phyloP scores from a whole-genome alignment of 2,888 invertebrate genomes.

The Anthrax anthrax region DNA sequence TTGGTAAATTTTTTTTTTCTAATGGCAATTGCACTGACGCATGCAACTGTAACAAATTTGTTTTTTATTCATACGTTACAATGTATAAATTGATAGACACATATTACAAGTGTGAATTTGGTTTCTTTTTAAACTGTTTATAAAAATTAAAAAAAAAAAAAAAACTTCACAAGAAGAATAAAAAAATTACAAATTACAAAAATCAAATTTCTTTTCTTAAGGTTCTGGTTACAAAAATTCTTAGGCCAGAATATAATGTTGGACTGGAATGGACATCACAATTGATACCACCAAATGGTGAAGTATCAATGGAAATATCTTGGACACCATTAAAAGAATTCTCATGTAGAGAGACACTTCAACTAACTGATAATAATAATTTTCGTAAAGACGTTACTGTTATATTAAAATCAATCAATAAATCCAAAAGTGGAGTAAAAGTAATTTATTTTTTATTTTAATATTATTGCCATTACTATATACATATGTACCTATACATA shows the following conservation, averaged over 20 bases:
- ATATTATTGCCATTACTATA: too few species aligned
- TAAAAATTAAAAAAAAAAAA: too few species aligned
- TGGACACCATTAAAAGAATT: constrained; percentile 50
- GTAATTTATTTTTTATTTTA: background rate
- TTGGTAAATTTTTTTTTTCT: too few species aligned
- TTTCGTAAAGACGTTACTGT: constrained; percentile 52
- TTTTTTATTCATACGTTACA: too few species aligned
- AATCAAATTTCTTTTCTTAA: constrained; percentile 15
- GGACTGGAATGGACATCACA: constrained; percentile 41
- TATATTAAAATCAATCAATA: constrained; percentile 44
- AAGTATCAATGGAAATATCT: constrained; percentile 40
- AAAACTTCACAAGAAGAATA: too few species aligned
- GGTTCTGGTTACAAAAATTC: constrained; percentile 38
- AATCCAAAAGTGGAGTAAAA: constrained; percentile 11
- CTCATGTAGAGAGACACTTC: constrained; percentile 45
- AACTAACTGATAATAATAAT: constrained; percentile 47
- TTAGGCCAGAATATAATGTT: constrained; percentile 43
- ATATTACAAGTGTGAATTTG: too few species aligned
- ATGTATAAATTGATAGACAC: too few species aligned
- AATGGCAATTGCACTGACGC: too few species aligned
- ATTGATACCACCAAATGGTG: constrained; percentile 40
- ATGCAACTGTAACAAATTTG: too few species aligned
- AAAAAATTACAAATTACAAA: too few species aligned
- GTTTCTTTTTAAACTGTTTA: too few species aligned
- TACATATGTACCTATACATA: too few species aligned